Evolutionary conservation across 2,888 invertebrate species (phyloP).

Genomic region (Drosophila tanythrix): DNA sequence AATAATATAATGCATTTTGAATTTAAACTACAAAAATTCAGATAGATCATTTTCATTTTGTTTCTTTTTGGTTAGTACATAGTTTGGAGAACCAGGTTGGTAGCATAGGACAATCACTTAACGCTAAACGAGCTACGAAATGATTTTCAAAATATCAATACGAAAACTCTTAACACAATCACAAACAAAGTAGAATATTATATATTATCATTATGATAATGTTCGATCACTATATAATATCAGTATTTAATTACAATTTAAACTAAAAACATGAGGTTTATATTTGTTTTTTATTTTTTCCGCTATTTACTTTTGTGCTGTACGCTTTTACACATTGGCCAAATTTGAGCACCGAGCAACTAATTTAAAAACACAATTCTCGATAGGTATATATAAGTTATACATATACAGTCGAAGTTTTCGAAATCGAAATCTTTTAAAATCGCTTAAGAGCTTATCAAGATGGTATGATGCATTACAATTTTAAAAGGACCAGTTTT

Average conservation of each 20-base stretch:
- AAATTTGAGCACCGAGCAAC: conserved; percentile 57
- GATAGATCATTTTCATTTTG: conserved; percentile 42
- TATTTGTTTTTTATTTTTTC: background rate
- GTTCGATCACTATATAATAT: conserved; percentile 25
- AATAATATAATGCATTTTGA: conserved; percentile 51
- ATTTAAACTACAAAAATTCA: conserved; percentile 61
- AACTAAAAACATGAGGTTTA: conserved; percentile 74
- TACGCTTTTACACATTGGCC: conserved; percentile 42
- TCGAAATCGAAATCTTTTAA: background rate
- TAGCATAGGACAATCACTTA: conserved; percentile 58
- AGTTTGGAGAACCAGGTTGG: conserved; percentile 46
- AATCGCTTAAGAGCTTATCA: background rate
- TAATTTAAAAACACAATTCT: conserved; percentile 36
- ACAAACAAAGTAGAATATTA: conserved; percentile 59
- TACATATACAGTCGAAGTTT: background rate
- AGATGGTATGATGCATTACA: background rate
- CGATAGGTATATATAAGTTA: conserved; percentile 35
- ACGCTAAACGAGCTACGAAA: conserved; percentile 53
- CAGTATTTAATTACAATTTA: conserved; percentile 64
- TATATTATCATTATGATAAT: conserved; percentile 30
- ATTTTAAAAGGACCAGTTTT: background rate
- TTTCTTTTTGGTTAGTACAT: conserved; percentile 41
- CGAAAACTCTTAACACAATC: conserved; percentile 55
- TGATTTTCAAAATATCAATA: conserved; percentile 43
- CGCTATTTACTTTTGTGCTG: conserved; percentile 19